Evolutionary conservation across 2,888 invertebrate genomes (phyloP), one percentile per base, ranked within the genome.

Genomic region (Rotaria socialis): DNA sequence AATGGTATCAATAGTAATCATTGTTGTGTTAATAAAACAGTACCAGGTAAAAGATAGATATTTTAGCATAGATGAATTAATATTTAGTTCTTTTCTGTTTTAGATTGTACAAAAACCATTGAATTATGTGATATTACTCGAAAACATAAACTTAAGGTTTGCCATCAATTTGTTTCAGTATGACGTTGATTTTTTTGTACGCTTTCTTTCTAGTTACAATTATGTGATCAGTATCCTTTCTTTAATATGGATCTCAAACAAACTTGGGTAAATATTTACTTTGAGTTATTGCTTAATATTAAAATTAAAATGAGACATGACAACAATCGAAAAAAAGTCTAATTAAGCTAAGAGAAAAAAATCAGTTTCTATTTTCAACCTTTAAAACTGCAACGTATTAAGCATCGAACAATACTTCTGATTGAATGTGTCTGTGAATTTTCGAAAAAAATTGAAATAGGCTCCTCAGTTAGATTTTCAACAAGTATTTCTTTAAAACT

Each of bases 71-170:
- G 14, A 7, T n/a, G n/a, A n/a, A 14, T 27, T 60, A 27, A 27
- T 2, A 60, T 60, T 60, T 4, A 52, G n/a, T n/a, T n/a, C n/a
- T n/a, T 47, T 47, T 47, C 8, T 52, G 2, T 11, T 24, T 47
- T 35, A 35, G 27, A 67, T 67, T 67, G 10, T 27, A 67, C 2
- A 43, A 80, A 80, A 43, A 43, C 43, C 11, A 47, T 80, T 43
- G 80, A 80, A 80, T 43, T 80, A 43, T 80, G 43, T 80, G 80
- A 80, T 80, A 47, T 14, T 22, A 47, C 19, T 80, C 80, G 80
- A 43, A 80, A 22, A n/a, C 22, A n/a, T 47, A 80, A n/a, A 24
- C 8, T 80, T 8, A 80, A 47, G 14, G 80, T n/a, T n/a, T n/a
- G n/a, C n/a, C n/a, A n/a, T n/a, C n/a, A 52, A 2, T 2, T 52